These are phyloP conservation scores for Tipula lateralis DNA, from an alignment of 2,888 invertebrate species.

Conservation along the genomic window DNA sequence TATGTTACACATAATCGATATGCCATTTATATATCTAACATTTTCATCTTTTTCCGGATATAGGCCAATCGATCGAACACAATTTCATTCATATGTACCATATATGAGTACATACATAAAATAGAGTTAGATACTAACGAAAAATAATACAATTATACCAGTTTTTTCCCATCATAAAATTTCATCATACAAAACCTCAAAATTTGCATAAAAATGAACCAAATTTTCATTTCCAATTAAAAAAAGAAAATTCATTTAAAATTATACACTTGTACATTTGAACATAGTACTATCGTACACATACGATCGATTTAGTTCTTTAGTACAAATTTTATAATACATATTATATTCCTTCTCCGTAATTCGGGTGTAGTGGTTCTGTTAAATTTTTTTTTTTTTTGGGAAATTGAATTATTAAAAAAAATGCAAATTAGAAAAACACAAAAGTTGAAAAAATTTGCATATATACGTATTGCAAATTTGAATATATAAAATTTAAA, in stretches of 20 bases:
- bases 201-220: conserved; percentile 2
- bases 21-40: too few species aligned
- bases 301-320: background rate
- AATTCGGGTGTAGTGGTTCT: background rate
- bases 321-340: background rate
- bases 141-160: background rate
- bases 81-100: background rate
- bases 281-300: too few species aligned
- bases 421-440: background rate
- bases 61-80: background rate
- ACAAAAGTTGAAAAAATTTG: background rate
- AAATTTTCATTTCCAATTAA: conserved; percentile 9
- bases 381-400: background rate
- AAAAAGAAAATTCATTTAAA: background rate
- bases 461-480: background rate
- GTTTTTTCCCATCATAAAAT: background rate
- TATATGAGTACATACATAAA: background rate
- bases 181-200: background rate
- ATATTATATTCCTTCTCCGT: background rate
- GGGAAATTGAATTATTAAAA: conserved; percentile 2
- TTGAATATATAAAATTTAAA: background rate
- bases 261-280: too few species aligned
- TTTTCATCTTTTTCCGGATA: too few species aligned
- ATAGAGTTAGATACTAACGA: background rate
- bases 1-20: too few species aligned